Evolutionary conservation across 1,140 invertebrate species (phyloP), one percentile per base, ranked within the genome.

Genomic region (Brachionus paranguensis): DNA sequence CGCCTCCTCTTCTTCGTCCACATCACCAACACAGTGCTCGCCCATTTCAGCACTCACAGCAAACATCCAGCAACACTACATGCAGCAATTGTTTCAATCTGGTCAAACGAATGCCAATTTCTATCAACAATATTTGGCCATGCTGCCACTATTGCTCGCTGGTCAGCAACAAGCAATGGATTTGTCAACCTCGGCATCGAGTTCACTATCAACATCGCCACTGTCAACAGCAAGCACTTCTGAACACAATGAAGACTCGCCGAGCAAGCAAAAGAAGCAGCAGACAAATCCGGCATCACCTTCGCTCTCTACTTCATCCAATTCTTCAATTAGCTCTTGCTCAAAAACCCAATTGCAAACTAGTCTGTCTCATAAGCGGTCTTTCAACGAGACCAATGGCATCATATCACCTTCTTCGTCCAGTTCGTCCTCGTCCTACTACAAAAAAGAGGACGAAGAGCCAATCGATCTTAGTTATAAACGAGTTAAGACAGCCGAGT

Each of bases 381-480:
- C 68, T 41, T 72, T 72, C 24, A 72, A 72, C 68, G 68, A 72
- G 41, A n/a, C 47, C 11, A 79, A 79, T 64, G 76, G 76, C 17
- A 79, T 79, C 20, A 79, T 79, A 24, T 81, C 78, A 11, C 53
- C 78, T 47, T 81, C 78, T 17, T 81, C 78, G n/a, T 64, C 78
- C 27, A 33, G 20, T 20, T 60, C 78, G 24, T 64, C 78, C 37
- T 81, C 78, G 7, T 64, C 53, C 27, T 64, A 60, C 37, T 43
- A 27, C 11, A 64, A 60, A 60, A 60, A 60, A 20, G 53, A 60
- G 53, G n/a, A 60, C 27, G 53, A 81, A 10, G 37, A 81, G 41
- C 78, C 78, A 37, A 29, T 81, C 5, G 78, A 81, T 81, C 41
- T 81, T 41, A 81, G 78, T 47, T 81, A 10, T 68, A 81, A 81